phyloP scores from a whole-genome alignment of 2,113 vertebrate genomes.

The Oryctolagus cuniculus region DNA sequence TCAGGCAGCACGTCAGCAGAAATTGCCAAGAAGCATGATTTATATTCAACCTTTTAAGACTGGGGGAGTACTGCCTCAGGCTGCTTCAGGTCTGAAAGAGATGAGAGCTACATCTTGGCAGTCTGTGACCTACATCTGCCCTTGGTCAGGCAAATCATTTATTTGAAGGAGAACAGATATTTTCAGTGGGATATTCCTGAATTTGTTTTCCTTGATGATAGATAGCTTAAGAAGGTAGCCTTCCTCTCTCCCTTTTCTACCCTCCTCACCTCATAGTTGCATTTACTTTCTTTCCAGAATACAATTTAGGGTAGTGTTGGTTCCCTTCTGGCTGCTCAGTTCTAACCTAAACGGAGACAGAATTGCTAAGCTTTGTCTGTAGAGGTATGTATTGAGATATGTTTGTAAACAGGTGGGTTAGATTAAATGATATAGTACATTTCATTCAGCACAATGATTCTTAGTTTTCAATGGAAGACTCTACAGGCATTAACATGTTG shows the following conservation, averaged over 20 bases:
- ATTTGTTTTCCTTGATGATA: not conserved
- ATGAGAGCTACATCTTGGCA: not conserved
- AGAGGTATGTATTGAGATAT: not conserved
- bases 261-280: not conserved
- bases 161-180: conserved; percentile 50
- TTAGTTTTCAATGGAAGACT: conserved; percentile 18
- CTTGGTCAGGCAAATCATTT: conserved; percentile 55
- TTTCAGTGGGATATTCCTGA: not conserved
- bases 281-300: not conserved
- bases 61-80: conserved; percentile 76
- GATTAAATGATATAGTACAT: not conserved
- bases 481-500: not conserved
- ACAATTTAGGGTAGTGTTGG: not conserved
- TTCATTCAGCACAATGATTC: not conserved
- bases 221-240: conserved; percentile 1
- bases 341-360: conserved; percentile 39
- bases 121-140: conserved; percentile 58
- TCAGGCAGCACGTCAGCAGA: conserved; percentile 87
- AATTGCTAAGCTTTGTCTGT: conserved; percentile 37
- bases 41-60: conserved; percentile 82
- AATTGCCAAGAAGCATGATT: conserved; percentile 86
- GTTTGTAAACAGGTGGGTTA: conserved; percentile 4
- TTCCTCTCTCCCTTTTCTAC: not conserved
- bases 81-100: conserved; percentile 72
- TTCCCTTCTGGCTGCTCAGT: not conserved